Evolutionary conservation across 2,888 invertebrate genomes (phyloP).

Genomic region (Stegophylla sp.): DNA sequence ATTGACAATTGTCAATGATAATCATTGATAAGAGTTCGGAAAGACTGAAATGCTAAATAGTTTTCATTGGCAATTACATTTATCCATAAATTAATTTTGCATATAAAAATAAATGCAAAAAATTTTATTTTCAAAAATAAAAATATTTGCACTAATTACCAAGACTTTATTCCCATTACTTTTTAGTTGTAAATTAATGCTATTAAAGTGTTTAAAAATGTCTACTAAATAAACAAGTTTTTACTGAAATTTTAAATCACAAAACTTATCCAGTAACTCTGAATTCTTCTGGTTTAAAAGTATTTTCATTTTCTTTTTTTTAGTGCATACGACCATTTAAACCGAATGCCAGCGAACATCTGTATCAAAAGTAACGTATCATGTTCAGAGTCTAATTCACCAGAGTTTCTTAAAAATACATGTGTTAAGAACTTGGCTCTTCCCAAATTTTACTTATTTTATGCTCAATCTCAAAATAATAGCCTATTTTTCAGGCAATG

Average conservation of each 20-base stretch:
- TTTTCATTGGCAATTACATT: not conserved
- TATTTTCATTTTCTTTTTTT: conserved; percentile 33
- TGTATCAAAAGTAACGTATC: conserved; percentile 33
- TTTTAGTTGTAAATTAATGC: not conserved
- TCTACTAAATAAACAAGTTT: conserved; percentile 30
- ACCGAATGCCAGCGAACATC: conserved; percentile 43
- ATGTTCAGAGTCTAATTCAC: conserved; percentile 26
- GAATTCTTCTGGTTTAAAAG: conserved; percentile 23
- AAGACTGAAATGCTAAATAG: conserved; percentile 24
- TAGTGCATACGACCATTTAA: conserved; percentile 11
- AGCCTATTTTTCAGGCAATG: conserved; percentile 47
- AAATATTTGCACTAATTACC: not conserved
- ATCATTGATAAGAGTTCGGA: conserved; percentile 31
- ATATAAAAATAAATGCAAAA: conserved; percentile 16
- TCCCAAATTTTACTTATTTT: conserved; percentile 48
- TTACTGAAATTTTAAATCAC: conserved; percentile 23
- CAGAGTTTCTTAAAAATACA: conserved; percentile 52
- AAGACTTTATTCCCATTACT: not conserved
- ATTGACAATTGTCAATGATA: too few species aligned
- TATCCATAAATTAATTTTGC: conserved; percentile 18
- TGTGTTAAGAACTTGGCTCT: conserved; percentile 54
- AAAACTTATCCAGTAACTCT: conserved; percentile 15
- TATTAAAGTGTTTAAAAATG: conserved; percentile 20
- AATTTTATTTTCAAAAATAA: conserved; percentile 31
- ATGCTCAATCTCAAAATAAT: conserved; percentile 17